Conservation (phyloP, 2,888 invertebrate genomes). For the Sinelater perroti region DNA sequence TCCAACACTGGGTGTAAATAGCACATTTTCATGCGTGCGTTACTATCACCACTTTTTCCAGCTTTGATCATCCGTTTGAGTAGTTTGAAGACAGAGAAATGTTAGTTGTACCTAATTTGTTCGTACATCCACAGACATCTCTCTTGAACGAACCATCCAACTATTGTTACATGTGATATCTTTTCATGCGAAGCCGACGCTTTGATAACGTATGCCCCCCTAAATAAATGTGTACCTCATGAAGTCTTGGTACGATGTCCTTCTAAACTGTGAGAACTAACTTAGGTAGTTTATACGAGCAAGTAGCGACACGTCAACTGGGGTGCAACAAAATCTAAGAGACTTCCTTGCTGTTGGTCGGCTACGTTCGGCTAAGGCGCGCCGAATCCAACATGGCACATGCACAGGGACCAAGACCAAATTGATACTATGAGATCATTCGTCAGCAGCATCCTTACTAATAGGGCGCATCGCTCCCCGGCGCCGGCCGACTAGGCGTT, state of each 20-base stretch:
- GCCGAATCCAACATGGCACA: slow-evolving; percentile 28
- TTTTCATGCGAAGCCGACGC: no score
- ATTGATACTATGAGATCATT: slow-evolving; percentile 23
- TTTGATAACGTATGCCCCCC: slow-evolving; percentile 15
- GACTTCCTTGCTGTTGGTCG: slow-evolving; percentile 34
- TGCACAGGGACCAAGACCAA: slow-evolving; percentile 38
- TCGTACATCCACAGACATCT: no score
- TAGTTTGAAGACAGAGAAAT: no score
- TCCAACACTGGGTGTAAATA: no score
- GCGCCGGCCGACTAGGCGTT: slow-evolving; percentile 38
- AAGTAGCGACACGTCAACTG: slow-evolving; percentile 9
- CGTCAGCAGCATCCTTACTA: slow-evolving; percentile 25
- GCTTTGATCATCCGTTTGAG: no score
- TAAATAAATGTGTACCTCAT: slow-evolving; percentile 32
- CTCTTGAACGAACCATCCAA: no score
- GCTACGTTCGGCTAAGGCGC: slow-evolving; percentile 39
- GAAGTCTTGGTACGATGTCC: slow-evolving; percentile 45
- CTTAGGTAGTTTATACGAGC: slow-evolving; percentile 26
- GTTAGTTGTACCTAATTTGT: no score
- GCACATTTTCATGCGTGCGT: no score
- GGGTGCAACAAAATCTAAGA: slow-evolving; percentile 29
- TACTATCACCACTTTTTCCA: no score
- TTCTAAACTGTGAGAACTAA: slow-evolving; percentile 39
- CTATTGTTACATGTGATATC: no score
- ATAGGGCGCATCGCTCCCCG: slow-evolving; percentile 30